Base-by-base conservation (phyloP, 1,140 invertebrate species). In the Kradibia gibbosae region DNA sequence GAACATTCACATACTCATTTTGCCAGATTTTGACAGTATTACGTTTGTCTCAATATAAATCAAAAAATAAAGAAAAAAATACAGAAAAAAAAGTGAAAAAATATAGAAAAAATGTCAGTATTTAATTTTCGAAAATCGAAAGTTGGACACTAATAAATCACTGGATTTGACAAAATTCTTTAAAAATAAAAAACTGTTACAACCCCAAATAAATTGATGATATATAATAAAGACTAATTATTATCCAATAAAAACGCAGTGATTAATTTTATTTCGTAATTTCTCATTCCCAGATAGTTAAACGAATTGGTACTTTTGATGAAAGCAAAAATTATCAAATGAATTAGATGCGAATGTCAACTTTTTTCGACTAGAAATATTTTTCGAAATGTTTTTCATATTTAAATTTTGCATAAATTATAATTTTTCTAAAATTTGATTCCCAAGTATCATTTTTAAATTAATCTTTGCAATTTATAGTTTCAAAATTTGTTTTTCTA, bases 1-100 rank as follows among this genome's bases (percentile, higher is more conserved):
- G 36, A 80, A 80, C 31, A 73, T 80, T 80, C 55, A 73, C 70
- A 80, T 80, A 80, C 70, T 72, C 70, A 77, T 48, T 77, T 36
- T 55, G n/a, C 70, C 78, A 80, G 67, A 80, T 80, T 73, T 80
- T 31, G 78, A 80, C 70, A 80, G 20, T 60, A 80, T 73, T 60
- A 73, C 15, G 13, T 73, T 60, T 34, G 73, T 34, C 25, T 62
- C 48, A 80, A 73, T 80, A 50, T 45, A 60, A 80, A 80, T 60
- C 72, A 74, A 73, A 80, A 36, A 22, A 72, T 0, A 60, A 31
- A 71, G 17, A 77, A 67, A 39, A 62, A 77, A 48, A n/a, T n/a
- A n/a, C n/a, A n/a, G n/a, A n/a, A n/a, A n/a, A n/a, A n/a, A n/a
- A 80, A 80, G 39, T 60, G 73, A 74, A 73, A 80, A 36, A 22